Evolutionary conservation across 1,140 invertebrate genomes (phyloP).

Genomic region (Augochlora pura): DNA sequence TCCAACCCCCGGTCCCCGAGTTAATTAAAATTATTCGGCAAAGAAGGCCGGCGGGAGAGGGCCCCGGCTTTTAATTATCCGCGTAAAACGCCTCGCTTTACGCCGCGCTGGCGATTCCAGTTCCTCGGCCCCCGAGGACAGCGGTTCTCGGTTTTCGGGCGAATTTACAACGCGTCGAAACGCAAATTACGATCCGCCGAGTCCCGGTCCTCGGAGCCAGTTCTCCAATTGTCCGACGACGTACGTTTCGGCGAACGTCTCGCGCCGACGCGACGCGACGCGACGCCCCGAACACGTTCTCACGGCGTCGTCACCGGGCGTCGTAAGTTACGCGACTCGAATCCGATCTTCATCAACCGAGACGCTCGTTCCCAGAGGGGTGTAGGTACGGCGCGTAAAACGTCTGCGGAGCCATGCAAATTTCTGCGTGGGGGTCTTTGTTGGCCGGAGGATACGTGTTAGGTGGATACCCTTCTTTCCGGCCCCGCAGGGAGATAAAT

Average conservation of each 20-base stretch:
- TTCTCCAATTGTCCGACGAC: neutral
- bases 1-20: neutral
- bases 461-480: conserved; percentile 51
- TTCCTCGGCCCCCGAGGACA: neutral
- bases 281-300: conserved; percentile 8
- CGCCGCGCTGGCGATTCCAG: neutral
- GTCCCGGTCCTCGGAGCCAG: neutral
- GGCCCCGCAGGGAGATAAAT: conserved; percentile 58
- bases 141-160: too few relatives aligned
- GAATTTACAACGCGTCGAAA: conserved; percentile 22
- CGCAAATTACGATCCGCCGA: neutral
- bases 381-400: conserved; percentile 51
- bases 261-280: neutral
- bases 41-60: neutral
- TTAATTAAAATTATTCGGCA: conserved; percentile 23
- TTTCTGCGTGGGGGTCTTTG: conserved; percentile 63
- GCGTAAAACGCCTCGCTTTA: neutral
- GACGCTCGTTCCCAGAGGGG: conserved; percentile 16
- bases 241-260: neutral
- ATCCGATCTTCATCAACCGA: conserved; percentile 62
- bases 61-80: neutral
- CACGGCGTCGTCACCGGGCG: conserved; percentile 16
- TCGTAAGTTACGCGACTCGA: conserved; percentile 56
- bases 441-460: conserved; percentile 60
- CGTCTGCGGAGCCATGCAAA: conserved; percentile 53